Conservation (phyloP, 2,888 invertebrate species). For the Scotopteryx bipunctaria region DNA sequence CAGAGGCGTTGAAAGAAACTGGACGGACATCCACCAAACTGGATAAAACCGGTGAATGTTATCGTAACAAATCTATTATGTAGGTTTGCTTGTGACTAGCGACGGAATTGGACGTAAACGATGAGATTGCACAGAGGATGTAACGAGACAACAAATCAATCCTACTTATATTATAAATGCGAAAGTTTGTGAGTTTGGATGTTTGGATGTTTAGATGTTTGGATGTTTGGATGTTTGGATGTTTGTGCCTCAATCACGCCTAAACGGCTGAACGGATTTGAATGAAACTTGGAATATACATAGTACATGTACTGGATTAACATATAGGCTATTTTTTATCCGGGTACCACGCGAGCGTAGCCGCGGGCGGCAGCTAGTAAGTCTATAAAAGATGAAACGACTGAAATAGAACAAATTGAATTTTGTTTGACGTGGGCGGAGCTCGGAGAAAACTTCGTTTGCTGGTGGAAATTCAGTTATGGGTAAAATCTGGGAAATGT, state of each 20-base stretch:
- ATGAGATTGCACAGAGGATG: slow-evolving; percentile 1
- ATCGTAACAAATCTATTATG: slow-evolving; percentile 38
- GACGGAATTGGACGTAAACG: not conserved
- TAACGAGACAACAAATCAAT: slow-evolving; percentile 1
- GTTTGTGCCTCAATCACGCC: too few relatives aligned
- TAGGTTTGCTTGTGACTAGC: slow-evolving; percentile 31
- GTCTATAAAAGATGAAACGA: not conserved
- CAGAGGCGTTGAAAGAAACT: slow-evolving; percentile 18
- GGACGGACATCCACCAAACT: slow-evolving; percentile 42
- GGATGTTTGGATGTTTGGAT: too few relatives aligned
- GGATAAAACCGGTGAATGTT: slow-evolving; percentile 48
- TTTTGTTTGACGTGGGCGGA: not conserved
- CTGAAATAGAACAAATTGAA: slow-evolving; percentile 11
- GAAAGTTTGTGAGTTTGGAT: not conserved
- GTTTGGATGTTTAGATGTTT: too few relatives aligned
- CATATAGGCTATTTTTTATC: too few relatives aligned
- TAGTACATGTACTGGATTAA: too few relatives aligned
- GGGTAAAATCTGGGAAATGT: not conserved
- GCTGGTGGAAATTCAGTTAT: not conserved
- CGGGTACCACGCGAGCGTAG: too few relatives aligned
- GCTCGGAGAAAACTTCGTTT: not conserved
- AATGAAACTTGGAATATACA: too few relatives aligned
- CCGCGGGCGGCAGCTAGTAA: too few relatives aligned
- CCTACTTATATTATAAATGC: too few relatives aligned
- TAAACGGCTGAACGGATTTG: too few relatives aligned